Conservation (phyloP, 2,113 vertebrate species). For the Leuciscus idus region DNA sequence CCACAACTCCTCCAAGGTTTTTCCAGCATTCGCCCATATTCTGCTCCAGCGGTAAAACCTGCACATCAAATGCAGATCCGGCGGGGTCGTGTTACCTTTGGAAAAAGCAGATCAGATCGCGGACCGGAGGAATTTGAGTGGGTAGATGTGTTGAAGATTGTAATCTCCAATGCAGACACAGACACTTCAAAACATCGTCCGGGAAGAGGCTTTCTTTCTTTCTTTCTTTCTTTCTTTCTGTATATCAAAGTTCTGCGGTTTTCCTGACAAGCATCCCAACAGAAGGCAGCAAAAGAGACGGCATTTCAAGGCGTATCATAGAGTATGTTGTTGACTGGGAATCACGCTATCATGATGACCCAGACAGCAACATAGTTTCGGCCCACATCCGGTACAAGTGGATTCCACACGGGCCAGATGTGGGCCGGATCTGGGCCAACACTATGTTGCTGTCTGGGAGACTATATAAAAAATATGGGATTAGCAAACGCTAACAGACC, state of each 20-base stretch:
- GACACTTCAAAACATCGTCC: constrained; percentile 59
- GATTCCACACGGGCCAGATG: no score
- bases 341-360: not conserved
- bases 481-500: no score
- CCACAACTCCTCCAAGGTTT: constrained; percentile 68
- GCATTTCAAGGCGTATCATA: not conserved
- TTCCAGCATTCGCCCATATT: constrained; percentile 53
- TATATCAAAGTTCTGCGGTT: constrained; percentile 54
- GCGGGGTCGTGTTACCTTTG: constrained; percentile 66
- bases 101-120: constrained; percentile 67
- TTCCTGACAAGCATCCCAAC: not conserved
- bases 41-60: constrained; percentile 69
- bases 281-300: not conserved
- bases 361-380: no score
- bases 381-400: no score
- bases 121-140: constrained; percentile 66
- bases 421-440: no score
- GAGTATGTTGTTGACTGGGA: not conserved
- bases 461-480: no score
- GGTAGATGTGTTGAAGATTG: constrained; percentile 58
- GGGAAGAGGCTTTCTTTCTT: constrained; percentile 26
- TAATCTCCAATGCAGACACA: constrained; percentile 64
- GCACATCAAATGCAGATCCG: constrained; percentile 76
- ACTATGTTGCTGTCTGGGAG: no score
- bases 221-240: constrained; percentile 3